A percentile compares a stretch with the other conserved stretches of the same genome.
phyloP scores from a whole-genome alignment of 2,888 invertebrate genomes.

The Cheilosia pagana region DNA sequence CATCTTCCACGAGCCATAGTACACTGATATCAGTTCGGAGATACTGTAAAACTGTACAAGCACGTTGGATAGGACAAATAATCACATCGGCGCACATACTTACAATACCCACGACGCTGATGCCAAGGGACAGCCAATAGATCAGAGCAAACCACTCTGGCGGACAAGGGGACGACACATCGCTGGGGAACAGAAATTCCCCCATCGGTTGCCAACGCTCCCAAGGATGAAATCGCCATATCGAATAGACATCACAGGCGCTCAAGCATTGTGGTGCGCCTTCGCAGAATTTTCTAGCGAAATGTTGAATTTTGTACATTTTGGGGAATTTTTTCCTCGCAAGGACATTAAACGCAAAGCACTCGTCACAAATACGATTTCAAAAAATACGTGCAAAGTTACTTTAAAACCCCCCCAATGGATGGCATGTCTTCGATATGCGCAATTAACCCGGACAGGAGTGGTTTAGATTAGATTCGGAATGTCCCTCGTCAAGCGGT shows the following conservation, averaged over 20 bases:
- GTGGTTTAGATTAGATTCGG: background rate
- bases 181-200: constrained; percentile 44
- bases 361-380: background rate
- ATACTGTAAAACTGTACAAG: constrained; percentile 74
- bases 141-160: constrained; percentile 77
- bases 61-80: background rate
- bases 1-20: constrained; percentile 39
- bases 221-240: constrained; percentile 77
- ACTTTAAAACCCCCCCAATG: too few species aligned
- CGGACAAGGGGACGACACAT: constrained; percentile 73
- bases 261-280: constrained; percentile 70
- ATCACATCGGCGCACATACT: constrained; percentile 53
- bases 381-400: background rate
- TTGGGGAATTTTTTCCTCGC: constrained; percentile 25
- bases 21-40: constrained; percentile 66
- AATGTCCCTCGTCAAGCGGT: constrained; percentile 34
- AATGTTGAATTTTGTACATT: constrained; percentile 77
- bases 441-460: too few species aligned
- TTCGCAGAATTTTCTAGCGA: constrained; percentile 76
- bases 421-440: too few species aligned
- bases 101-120: constrained; percentile 77
- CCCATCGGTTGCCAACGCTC: constrained; percentile 70
- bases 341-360: constrained; percentile 20
- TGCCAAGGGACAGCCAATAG: constrained; percentile 77
- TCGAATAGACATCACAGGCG: constrained; percentile 76